Evolutionary conservation across 2,113 vertebrate species (phyloP), one percentile per base, ranked within the genome.

Genomic region (Nothoprocta pentlandii): DNA sequence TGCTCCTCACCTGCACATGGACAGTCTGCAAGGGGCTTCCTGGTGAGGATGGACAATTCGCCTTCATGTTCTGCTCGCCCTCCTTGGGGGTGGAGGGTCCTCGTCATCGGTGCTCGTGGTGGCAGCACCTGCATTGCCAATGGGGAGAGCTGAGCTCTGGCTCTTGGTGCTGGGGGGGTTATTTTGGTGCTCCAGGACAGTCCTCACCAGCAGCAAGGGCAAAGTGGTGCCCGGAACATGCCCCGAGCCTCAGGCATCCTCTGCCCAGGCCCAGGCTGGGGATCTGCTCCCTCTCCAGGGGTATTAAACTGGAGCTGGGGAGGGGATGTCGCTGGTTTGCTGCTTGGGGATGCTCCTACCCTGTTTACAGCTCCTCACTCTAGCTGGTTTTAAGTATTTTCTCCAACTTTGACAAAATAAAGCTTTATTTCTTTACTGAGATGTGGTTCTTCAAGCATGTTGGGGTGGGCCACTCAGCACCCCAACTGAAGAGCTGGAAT

Each of bases 11-110:
- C 8, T 5, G 39, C 6, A 8, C 17, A 2, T 4, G 51, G 64
- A 41, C 68, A 41, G 2, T 1, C 10, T 75, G 69, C 17, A 15
- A 36, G 2, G 0, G 2, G 1, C 5, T 2, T 5, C 0, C 47
- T 39, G 62, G 6, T 28, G 71, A 17, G 12, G 54, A 2, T 4
- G 42, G 70, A 5, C 6, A 39, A 15, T 25, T 41, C 77, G 17
- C n/a, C 46, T 5, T 30, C 2, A 4, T 17, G 64, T n/a, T 19
- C 49, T 15, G 2, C 47, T 62, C n/a, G 44, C 61, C 14, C 42
- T 81, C 39, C 32, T 9, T 1, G 17, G 46, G 5, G 30, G 5
- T 1, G 4, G 54, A 9, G 21, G 39, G 36, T 47, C 1, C 0
- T 41, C n/a, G 2, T 32, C 64, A 3, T 14, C 41, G 5, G 39